Evolutionary conservation across 2,888 invertebrate genomes (phyloP), one percentile per base, ranked within the genome.

Genomic region (Lamellibrachia satsuma): DNA sequence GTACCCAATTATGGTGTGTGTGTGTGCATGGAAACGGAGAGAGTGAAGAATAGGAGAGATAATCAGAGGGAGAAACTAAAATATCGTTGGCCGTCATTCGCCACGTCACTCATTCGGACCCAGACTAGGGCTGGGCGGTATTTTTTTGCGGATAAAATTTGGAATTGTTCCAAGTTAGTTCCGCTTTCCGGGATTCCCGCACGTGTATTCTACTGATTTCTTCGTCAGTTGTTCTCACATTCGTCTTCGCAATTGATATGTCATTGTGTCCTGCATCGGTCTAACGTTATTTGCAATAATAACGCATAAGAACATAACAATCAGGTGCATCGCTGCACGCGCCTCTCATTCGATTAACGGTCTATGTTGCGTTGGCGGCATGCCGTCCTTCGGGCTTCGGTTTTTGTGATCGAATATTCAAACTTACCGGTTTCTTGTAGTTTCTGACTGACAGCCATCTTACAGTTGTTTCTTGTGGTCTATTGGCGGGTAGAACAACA

Each of bases 351-450:
- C 75, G 75, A 22, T 75, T 75, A 75, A 75, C 75, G 75, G 75
- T 75, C 75, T 22, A 22, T 22, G 75, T 75, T 75, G 75, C 22
- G n/a, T 75, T 75, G 6, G 22, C 75, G 15, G 75, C 22, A 22
- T 22, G 75, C 55, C n/a, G n/a, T n/a, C n/a, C n/a, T n/a, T 55
- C 55, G 9, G 1, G 8, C 2, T 9, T 55, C 55, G 75, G 0
- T 75, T 75, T 75, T 11, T 15, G 6, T 6, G 75, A 75, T 15
- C 22, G 75, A 4, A 6, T 75, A 75, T 75, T 75, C 75, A 75
- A 75, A 75, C 75, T n/a, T 75, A 75, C 75, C 75, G 75, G 75
- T 75, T 75, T 75, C 75, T 75, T 75, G 75, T 75, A 75, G 15
- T 75, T 75, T 75, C 75, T 75, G 75, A 22, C 75, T 75, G 75